Base-by-base conservation (phyloP, 2,888 invertebrate species). In the Pterobdella sp. region DNA sequence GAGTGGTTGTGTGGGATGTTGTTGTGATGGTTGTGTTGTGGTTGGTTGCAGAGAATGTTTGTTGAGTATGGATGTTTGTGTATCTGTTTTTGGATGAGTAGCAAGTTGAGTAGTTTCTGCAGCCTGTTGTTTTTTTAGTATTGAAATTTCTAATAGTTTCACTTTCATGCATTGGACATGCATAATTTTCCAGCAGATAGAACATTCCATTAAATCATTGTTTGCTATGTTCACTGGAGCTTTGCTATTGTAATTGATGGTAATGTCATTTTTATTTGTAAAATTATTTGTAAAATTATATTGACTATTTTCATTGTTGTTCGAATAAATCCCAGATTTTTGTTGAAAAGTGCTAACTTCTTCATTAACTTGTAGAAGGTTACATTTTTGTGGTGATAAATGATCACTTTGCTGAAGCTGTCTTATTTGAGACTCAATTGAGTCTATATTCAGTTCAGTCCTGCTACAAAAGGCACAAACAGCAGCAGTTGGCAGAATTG, bases 151-250 rank as follows among this genome's bases (percentile, higher is more conserved):
- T 18, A 66, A 68, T n/a, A 68, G 52, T 49, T 72, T 72, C 69
- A 75, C 36, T 35, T 66, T 64, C 22, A 68, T 66, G 66, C 74
- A 74, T 36, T 52, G 66, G 14, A 94, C 92, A 86, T 96, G 95
- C 37, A 92, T 90, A 77, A 95, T 94, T 84, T 94, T 93, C 86
- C 92, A 94, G 85, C 95, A 96, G 35, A 93, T 90, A 0, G 93
- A 92, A 83, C 95, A 96, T 84, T 96, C 95, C 89, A 95, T 93
- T 60, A 96, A 86, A 0, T 88, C 88, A 42, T 74, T 72, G 14
- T 77, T 78, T 4, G 60, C 90, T 89, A 82, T 95, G 96, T 4
- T 91, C 90, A 0, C 94, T 93, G 0, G 93, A 93, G 67, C 92
- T 91, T 0, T 95, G 94, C 75, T 96, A 83, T 89, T 94, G 63